Base-by-base conservation (phyloP, 2,797 vertebrate genomes). In the Ctenopoma kingsleyae region DNA sequence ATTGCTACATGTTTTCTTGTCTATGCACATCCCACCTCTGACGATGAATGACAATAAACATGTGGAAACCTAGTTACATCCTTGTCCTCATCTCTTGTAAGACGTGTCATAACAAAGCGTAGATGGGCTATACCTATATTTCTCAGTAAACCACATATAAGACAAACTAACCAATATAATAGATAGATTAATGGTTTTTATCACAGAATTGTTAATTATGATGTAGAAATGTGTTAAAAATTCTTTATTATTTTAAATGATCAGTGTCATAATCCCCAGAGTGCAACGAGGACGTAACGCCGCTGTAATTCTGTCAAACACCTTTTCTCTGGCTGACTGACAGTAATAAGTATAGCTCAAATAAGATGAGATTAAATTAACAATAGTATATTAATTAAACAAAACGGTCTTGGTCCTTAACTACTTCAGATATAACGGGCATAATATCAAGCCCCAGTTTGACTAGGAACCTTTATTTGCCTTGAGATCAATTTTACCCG, bases 41-140 rank as follows among this genome's bases (percentile, higher is more conserved):
- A 83, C 35, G 70, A 74, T 81, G 40, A 89, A 74, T 84, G 69
- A 84, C 68, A 89, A 90, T 91, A 91, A 93, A 93, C 71, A 87
- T 59, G 56, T 76, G 35, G 23, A 83, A 83, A 68, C 48, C 65
- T 17, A 67, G 41, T 48, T 6, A 2, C 1, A 1, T 67, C 15
- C 41, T 61, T 11, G 16, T 57, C 27, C 8, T 43, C 44, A 5
- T 60, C 1, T 47, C 8, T 74, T 46, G 27, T 47, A 5, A 36
- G 36, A 5, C n/a, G 32, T 38, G 2, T 27, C 27, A n/a, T n/a
- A 32, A 11, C 30, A 20, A n/a, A 9, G 6, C 7, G 16, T 6
- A n/a, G 7, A 32, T 32, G 30, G 9, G 36, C 5, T 11, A 12
- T 38, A 38, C 10, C 11, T 13, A 13, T 38, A 11, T 13, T 32